These are phyloP conservation scores for Lynx canadensis DNA, from an alignment of 2,113 vertebrate genomes.

Conservation along the genomic window DNA sequence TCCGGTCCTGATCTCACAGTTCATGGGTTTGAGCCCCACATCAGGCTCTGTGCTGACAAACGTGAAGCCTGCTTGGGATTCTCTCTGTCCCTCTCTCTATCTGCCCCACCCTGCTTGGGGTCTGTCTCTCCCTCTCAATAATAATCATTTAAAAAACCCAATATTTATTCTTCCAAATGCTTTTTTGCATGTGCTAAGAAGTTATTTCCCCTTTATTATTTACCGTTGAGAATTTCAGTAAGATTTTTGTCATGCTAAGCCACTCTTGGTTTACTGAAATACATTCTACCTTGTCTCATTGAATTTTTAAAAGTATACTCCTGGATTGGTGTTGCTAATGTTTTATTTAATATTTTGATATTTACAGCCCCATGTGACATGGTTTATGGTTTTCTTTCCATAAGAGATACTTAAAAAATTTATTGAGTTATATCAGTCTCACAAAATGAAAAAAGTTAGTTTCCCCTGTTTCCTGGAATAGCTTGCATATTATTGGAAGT, in stretches of 20 bases:
- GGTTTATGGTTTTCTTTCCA: neutral
- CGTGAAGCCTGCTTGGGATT: no score
- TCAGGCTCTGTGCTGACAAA: no score
- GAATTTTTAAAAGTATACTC: neutral
- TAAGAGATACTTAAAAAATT: neutral
- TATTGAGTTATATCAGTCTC: neutral
- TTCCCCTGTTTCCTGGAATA: neutral
- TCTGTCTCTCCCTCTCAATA: no score
- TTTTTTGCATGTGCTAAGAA: neutral
- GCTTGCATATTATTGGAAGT: neutral
- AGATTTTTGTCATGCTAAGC: neutral
- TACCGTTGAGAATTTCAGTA: neutral
- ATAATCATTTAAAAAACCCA: neutral
- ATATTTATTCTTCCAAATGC: neutral
- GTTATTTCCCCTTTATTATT: neutral
- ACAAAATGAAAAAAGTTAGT: neutral
- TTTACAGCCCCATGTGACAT: neutral
- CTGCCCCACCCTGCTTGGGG: no score
- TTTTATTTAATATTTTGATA: constrained; percentile 6
- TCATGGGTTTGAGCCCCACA: no score
- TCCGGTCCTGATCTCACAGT: no score
- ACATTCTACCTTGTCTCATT: neutral
- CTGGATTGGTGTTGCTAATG: neutral
- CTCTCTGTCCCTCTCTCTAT: no score
- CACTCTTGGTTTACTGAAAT: neutral